These are phyloP conservation scores for Polia nebulosa DNA, from an alignment of 2,888 invertebrate species.

Conservation along the genomic window DNA sequence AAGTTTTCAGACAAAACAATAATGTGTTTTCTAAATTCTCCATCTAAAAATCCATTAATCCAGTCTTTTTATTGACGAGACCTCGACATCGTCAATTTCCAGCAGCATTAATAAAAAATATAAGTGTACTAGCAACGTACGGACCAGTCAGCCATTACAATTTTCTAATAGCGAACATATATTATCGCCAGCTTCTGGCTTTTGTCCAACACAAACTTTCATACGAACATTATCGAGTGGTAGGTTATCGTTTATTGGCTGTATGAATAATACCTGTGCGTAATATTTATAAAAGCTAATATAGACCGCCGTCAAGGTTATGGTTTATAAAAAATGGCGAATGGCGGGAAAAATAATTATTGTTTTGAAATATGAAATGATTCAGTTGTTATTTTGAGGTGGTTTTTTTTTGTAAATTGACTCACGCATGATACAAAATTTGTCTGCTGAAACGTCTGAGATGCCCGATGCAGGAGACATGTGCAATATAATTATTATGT, in stretches of 20 bases:
- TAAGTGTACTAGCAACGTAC: slow-evolving; percentile 11
- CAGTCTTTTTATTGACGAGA: slow-evolving; percentile 14
- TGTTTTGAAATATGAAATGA: slow-evolving; percentile 25
- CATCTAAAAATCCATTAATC: neutral
- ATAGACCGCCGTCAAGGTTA: slow-evolving; percentile 57
- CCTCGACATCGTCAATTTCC: slow-evolving; percentile 10
- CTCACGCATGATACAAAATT: neutral
- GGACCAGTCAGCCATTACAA: slow-evolving; percentile 39
- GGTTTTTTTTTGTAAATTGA: slow-evolving; percentile 16
- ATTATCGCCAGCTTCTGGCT: slow-evolving; percentile 47
- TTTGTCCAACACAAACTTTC: slow-evolving; percentile 52
- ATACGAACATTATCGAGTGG: slow-evolving; percentile 65
- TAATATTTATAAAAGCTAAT: slow-evolving; percentile 57
- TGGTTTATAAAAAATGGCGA: slow-evolving; percentile 34
- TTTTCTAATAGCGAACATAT: slow-evolving; percentile 44
- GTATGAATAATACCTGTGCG: slow-evolving; percentile 63
- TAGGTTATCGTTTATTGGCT: slow-evolving; percentile 64
- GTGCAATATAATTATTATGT: too few relatives aligned
- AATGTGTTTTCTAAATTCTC: neutral
- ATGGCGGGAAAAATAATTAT: slow-evolving; percentile 46
- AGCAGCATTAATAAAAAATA: slow-evolving; percentile 16
- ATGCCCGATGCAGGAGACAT: neutral
- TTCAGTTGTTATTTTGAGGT: slow-evolving; percentile 24
- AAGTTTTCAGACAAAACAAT: neutral
- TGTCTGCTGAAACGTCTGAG: slow-evolving; percentile 12